These are phyloP conservation scores for Proisotoma minuta DNA, from an alignment of 2,888 invertebrate genomes.

Conservation along the genomic window DNA sequence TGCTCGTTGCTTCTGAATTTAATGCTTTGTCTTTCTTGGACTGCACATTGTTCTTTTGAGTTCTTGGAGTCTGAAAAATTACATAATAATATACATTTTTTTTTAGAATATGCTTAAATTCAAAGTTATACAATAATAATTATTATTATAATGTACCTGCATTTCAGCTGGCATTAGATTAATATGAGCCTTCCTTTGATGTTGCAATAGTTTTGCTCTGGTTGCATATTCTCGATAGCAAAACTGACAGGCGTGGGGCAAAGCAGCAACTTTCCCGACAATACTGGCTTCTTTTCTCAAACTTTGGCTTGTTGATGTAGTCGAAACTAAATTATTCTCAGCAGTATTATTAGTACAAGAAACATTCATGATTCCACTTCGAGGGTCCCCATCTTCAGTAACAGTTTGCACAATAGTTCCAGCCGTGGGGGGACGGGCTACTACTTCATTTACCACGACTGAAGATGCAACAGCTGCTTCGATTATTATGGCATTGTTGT, in stretches of 20 bases:
- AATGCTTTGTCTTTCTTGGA: slow-evolving; percentile 2
- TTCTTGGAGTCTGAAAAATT: slow-evolving; percentile 34
- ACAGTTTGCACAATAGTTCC: slow-evolving; percentile 32
- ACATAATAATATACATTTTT: background rate
- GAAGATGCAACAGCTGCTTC: background rate
- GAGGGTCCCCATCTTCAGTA: slow-evolving; percentile 25
- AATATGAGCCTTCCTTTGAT: slow-evolving; percentile 54
- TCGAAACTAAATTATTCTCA: slow-evolving; percentile 18
- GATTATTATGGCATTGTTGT: too few relatives aligned
- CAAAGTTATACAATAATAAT: background rate
- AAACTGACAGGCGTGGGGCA: slow-evolving; percentile 68
- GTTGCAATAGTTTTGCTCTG: slow-evolving; percentile 58
- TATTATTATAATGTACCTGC: slow-evolving; percentile 31
- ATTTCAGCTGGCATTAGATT: slow-evolving; percentile 46
- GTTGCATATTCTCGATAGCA: slow-evolving; percentile 86
- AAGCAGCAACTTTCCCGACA: slow-evolving; percentile 67
- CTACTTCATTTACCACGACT: background rate
- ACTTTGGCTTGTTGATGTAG: slow-evolving; percentile 19
- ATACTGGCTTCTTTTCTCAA: slow-evolving; percentile 29
- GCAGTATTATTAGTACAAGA: slow-evolving; percentile 13
- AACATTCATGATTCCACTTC: slow-evolving; percentile 15
- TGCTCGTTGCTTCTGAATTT: slow-evolving; percentile 5
- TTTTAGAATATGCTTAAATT: background rate
- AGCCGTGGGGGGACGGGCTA: slow-evolving; percentile 12
- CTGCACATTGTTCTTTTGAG: slow-evolving; percentile 46